phyloP scores from a whole-genome alignment of 2,113 vertebrate species.

The Microtus richardsoni region DNA sequence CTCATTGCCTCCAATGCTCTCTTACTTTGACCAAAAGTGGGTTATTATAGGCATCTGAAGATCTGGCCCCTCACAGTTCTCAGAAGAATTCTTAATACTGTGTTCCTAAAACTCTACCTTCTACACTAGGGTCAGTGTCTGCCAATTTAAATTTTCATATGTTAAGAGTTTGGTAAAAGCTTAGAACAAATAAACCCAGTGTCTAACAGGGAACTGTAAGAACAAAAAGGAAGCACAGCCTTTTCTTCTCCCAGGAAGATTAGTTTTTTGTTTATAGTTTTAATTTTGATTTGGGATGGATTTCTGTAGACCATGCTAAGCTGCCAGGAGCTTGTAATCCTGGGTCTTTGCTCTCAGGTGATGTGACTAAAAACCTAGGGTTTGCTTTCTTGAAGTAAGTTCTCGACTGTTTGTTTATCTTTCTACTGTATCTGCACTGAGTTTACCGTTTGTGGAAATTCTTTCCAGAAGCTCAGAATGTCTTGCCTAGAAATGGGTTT shows the following conservation, averaged over 20 bases:
- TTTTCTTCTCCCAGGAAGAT: neutral
- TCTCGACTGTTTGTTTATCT: neutral
- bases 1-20: neutral
- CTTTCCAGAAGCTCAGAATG: neutral
- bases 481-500: neutral
- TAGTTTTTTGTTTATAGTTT: neutral
- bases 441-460: neutral
- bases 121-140: neutral
- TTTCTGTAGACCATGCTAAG: neutral
- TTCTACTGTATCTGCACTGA: neutral
- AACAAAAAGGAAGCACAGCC: neutral
- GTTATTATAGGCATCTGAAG: neutral
- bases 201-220: neutral
- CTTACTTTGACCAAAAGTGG: neutral
- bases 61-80: neutral
- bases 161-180: neutral
- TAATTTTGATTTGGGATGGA: neutral
- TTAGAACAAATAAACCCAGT: neutral
- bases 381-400: neutral
- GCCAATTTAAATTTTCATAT: too few species aligned
- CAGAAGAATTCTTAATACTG: neutral
- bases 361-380: neutral
- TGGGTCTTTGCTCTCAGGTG: neutral
- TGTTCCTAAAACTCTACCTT: too few species aligned
- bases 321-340: neutral